Percentiles rank a stretch among this genome's conserved stretches.
These are phyloP conservation scores for Invenusta paracnida DNA, from an alignment of 2,888 invertebrate genomes.

Conservation along the genomic window DNA sequence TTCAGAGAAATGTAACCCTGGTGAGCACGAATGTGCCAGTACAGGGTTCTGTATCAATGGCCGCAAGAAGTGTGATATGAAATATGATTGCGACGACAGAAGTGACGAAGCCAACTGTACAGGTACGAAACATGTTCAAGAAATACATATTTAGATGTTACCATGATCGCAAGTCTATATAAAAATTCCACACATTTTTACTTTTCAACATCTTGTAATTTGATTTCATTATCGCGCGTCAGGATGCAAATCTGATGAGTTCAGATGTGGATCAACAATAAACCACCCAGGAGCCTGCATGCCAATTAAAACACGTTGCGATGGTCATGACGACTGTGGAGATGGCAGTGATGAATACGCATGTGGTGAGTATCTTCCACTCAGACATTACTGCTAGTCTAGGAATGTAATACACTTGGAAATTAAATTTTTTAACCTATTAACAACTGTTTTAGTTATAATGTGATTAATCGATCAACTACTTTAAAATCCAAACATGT, in stretches of 20 bases:
- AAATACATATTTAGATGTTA: too few species aligned
- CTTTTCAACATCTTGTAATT: not conserved
- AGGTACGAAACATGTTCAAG: not conserved
- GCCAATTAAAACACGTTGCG: slow-evolving; percentile 51
- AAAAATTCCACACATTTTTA: too few species aligned
- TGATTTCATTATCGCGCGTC: too few species aligned
- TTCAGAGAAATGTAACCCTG: not conserved
- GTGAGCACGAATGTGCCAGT: not conserved
- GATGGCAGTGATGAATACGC: slow-evolving; percentile 52
- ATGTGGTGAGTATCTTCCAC: slow-evolving; percentile 2
- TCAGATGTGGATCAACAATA: slow-evolving; percentile 51
- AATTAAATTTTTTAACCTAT: too few species aligned
- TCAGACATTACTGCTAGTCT: too few species aligned
- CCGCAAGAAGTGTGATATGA: slow-evolving; percentile 26
- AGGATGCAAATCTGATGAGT: slow-evolving; percentile 48
- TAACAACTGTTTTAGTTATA: too few species aligned
- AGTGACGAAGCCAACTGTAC: slow-evolving; percentile 38
- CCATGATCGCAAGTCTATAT: too few species aligned
- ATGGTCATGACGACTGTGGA: slow-evolving; percentile 54
- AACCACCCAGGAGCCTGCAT: slow-evolving; percentile 52
- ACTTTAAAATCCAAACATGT: too few species aligned
- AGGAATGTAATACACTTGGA: too few species aligned
- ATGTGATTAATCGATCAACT: too few species aligned
- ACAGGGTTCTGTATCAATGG: slow-evolving; percentile 24
- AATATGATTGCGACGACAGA: slow-evolving; percentile 28